phyloP scores from a whole-genome alignment of 2,888 invertebrate species.

The Caenorhabditis doughertyi region DNA sequence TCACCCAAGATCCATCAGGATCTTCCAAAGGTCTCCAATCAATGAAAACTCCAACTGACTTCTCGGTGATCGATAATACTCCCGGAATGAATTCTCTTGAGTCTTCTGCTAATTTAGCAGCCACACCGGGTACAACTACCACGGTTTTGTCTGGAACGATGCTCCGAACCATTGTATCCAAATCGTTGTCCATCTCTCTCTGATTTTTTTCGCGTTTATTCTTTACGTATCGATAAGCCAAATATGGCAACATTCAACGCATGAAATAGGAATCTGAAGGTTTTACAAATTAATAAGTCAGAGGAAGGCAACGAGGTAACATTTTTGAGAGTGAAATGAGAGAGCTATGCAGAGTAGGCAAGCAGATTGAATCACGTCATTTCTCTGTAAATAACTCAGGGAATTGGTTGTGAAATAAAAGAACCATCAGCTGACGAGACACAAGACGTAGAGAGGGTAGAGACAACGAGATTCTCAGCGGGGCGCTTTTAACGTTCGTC shows the following conservation, averaged over 20 bases:
- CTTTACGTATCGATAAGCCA: constrained; percentile 74
- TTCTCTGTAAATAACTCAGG: constrained; percentile 17
- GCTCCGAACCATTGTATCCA: constrained; percentile 67
- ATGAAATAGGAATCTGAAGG: neutral
- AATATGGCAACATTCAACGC: constrained; percentile 72
- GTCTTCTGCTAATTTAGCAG: constrained; percentile 67
- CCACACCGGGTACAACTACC: constrained; percentile 64
- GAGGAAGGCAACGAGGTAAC: neutral
- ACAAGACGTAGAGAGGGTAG: constrained; percentile 6
- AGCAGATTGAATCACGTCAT: constrained; percentile 20
- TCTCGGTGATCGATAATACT: constrained; percentile 75
- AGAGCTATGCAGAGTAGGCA: neutral
- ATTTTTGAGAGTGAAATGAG: neutral
- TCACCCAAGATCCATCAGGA: constrained; percentile 71
- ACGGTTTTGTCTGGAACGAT: constrained; percentile 69
- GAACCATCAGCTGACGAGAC: constrained; percentile 23
- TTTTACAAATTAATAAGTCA: neutral
- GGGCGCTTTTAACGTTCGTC: constrained; percentile 22
- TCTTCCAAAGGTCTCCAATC: constrained; percentile 80
- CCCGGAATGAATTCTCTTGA: constrained; percentile 72
- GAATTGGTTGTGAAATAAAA: constrained; percentile 14
- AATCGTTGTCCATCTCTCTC: constrained; percentile 67
- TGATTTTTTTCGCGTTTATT: constrained; percentile 67
- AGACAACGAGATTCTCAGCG: constrained; percentile 9
- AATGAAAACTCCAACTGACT: constrained; percentile 79